Percentiles rank a stretch among this genome's conserved stretches.
phyloP scores from a whole-genome alignment of 2,888 invertebrate species.

The Apamea sordens region DNA sequence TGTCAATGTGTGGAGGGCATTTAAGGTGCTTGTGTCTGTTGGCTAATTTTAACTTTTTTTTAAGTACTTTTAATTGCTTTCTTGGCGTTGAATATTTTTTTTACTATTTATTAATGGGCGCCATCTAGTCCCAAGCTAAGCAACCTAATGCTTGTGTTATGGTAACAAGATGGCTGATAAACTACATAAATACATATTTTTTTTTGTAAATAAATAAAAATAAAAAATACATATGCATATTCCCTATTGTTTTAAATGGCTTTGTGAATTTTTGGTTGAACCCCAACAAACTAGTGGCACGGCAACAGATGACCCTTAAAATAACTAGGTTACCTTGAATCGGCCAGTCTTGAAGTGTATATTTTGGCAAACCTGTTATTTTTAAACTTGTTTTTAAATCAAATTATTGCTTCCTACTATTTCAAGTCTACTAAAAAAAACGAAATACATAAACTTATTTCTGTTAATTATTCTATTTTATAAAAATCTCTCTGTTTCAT shows the following conservation, averaged over 20 bases:
- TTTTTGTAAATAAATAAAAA: too few species aligned
- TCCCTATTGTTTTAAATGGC: neutral
- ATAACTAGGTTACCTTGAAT: conserved; percentile 24
- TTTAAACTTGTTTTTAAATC: neutral
- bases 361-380: neutral
- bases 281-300: neutral
- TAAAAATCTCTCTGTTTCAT: neutral
- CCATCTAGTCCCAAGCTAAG: too few species aligned
- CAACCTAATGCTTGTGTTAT: too few species aligned
- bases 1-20: neutral
- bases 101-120: neutral
- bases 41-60: neutral
- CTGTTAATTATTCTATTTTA: neutral
- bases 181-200: too few species aligned
- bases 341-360: neutral
- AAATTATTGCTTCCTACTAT: neutral
- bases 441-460: neutral
- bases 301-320: neutral
- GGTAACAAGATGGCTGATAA: too few species aligned
- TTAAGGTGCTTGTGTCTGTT: neutral
- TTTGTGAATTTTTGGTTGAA: neutral
- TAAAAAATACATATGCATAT: neutral
- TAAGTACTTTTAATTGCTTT: too few species aligned
- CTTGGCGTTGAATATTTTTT: neutral
- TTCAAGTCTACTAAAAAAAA: neutral